Base-by-base conservation (phyloP, 2,113 vertebrate genomes). In the Propithecus coquereli region DNA sequence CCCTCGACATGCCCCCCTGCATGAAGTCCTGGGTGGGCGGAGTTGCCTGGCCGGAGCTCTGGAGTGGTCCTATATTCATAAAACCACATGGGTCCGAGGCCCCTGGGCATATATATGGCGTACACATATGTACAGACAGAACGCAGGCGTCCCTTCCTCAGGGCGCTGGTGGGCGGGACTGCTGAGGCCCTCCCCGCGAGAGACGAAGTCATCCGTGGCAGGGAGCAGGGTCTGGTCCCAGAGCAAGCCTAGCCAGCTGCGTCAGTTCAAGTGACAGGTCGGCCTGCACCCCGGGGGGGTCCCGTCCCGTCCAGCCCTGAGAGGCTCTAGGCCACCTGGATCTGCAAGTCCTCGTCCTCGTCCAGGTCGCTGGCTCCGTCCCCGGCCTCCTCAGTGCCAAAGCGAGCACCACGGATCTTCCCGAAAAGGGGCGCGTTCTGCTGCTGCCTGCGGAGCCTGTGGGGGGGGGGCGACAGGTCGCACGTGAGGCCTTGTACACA, bases 371-470 rank as follows among this genome's bases (percentile, higher is more conserved):
- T 99, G 96, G 98, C 97, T 6, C 98, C 98, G 0, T 99, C 99
- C 0, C 99, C 99, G 0, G 99, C 70, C 14, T 99, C 99, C 0
- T 99, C 99, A 0, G 99, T 93, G 76, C 98, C 97, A 23, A 99
- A 99, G 54, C 99, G 99, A 40, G 99, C 7, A 0, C 99, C 98
- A 68, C 99, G 98, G 94, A 99, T 99, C 98, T 99, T 99, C 80
- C 99, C 98, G 0, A 99, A 99, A 2, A 99, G 98, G 0, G 99
- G 99, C 1, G 99, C 98, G 7, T 97, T 99, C 98, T 99, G 99
- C 98, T 99, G 99, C 98, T 99, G 99, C 30, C 99, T 98, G 82
- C 99, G 98, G 95, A 99, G 98, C 98, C 99, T 99, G 97, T 2
- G 52, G 71, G 65, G 18, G 32, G 43, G 37, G 59, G 68, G n/a